Percentiles rank a stretch among this genome's conserved stretches.
Evolutionary conservation across 2,797 vertebrate species (phyloP).

Genomic region (Rhinichthys osculus): DNA sequence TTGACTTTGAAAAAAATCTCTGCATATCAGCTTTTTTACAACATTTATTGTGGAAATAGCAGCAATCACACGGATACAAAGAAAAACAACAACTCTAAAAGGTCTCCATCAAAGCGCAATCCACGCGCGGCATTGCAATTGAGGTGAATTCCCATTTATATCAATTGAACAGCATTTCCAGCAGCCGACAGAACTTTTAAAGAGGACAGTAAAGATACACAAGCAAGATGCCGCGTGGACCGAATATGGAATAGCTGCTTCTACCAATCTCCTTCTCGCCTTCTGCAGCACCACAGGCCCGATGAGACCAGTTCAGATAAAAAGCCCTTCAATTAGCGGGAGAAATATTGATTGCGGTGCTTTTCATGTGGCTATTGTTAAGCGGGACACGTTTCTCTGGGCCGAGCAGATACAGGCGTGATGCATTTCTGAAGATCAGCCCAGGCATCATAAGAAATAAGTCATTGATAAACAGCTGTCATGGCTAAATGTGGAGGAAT

Average conservation of each 20-base stretch:
- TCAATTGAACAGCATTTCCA: constrained; percentile 69
- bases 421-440: constrained; percentile 63
- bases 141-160: constrained; percentile 66
- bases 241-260: constrained; percentile 72
- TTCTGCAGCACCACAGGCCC: constrained; percentile 63
- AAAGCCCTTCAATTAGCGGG: constrained; percentile 82
- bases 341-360: constrained; percentile 83
- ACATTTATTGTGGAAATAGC: background rate
- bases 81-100: constrained; percentile 18
- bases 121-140: constrained; percentile 62
- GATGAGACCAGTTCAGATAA: constrained; percentile 76
- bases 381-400: constrained; percentile 71
- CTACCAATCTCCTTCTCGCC: constrained; percentile 62
- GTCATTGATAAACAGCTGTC: constrained; percentile 64
- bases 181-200: constrained; percentile 69
- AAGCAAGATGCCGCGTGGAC: constrained; percentile 56
- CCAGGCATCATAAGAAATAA: constrained; percentile 65
- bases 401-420: constrained; percentile 68
- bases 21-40: background rate
- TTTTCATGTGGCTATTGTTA: constrained; percentile 78
- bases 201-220: constrained; percentile 66
- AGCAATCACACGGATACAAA: background rate
- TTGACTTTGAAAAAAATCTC: background rate
- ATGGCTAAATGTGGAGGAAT: background rate
- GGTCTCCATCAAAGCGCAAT: background rate